phyloP scores from a whole-genome alignment of 2,797 vertebrate genomes.

The Garrulus glandarius region DNA sequence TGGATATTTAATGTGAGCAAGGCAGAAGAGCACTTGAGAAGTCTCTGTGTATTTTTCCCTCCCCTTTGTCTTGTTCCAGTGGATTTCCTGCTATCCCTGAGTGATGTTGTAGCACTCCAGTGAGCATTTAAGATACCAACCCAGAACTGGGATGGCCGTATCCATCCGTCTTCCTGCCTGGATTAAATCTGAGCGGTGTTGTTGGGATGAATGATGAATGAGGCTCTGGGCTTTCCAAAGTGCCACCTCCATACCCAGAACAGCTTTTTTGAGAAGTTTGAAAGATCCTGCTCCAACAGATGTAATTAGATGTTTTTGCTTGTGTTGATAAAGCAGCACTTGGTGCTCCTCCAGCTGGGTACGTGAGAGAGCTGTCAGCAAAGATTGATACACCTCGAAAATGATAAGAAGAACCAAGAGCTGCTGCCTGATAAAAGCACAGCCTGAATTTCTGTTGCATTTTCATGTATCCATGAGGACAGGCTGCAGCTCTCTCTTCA shows the following conservation, averaged over 20 bases:
- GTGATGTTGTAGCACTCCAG: not conserved
- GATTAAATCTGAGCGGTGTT: accelerated
- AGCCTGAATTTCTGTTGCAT: not conserved
- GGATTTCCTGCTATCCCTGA: not conserved
- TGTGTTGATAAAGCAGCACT: not conserved
- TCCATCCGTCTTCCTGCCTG: not conserved
- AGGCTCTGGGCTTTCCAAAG: not conserved
- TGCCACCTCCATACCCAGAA: accelerated
- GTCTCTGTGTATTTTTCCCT: not conserved
- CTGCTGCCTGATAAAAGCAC: not conserved
- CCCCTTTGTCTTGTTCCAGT: not conserved
- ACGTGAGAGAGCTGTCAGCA: not conserved
- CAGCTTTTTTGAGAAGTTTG: not conserved
- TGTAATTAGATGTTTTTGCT: not conserved
- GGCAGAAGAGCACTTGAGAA: not conserved
- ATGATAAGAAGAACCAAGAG: not conserved
- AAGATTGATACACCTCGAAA: not conserved
- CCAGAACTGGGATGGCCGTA: not conserved
- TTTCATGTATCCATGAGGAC: not conserved
- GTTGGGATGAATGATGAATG: not conserved
- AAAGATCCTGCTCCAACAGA: not conserved
- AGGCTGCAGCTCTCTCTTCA: not conserved
- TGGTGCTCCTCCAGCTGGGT: not conserved
- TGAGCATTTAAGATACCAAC: not conserved
- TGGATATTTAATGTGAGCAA: not conserved